phyloP scores from a whole-genome alignment of 2,113 vertebrate genomes.

The Illadopsis cleaveri region DNA sequence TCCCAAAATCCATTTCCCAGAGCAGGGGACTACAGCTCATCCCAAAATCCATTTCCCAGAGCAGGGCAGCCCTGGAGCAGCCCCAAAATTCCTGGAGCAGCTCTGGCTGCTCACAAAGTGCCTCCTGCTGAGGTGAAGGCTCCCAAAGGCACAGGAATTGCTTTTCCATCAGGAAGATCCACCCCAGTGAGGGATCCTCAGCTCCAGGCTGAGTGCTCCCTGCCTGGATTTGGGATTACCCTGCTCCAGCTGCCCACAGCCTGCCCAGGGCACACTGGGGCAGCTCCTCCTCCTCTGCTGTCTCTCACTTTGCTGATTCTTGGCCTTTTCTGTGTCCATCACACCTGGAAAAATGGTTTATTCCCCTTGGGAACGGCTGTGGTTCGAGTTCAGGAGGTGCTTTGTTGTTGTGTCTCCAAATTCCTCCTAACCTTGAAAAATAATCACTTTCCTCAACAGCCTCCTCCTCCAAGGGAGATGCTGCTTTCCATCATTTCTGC shows the following conservation, averaged over 20 bases:
- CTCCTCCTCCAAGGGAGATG: not conserved
- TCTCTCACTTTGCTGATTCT: not conserved
- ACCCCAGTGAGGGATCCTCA: not conserved
- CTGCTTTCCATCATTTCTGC: not conserved
- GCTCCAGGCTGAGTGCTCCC: not conserved
- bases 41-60: not conserved
- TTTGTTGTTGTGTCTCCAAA: not conserved
- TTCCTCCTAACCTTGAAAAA: not conserved
- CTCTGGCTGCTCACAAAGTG: not conserved
- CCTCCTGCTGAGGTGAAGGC: not conserved
- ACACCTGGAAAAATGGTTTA: not conserved
- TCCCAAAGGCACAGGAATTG: not conserved
- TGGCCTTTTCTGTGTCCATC: not conserved
- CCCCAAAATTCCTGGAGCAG: not conserved
- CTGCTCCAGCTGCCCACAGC: not conserved
- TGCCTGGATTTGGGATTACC: fast-evolving
- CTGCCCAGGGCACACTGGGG: not conserved
- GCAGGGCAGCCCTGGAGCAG: not conserved
- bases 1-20: not conserved
- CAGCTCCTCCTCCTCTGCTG: not conserved
- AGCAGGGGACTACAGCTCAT: fast-evolving
- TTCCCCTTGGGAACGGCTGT: not conserved
- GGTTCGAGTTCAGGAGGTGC: fast-evolving
- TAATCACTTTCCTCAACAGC: not conserved
- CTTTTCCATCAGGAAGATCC: not conserved